phyloP scores from a whole-genome alignment of 2,888 invertebrate genomes.

The Cerastoderma edule region DNA sequence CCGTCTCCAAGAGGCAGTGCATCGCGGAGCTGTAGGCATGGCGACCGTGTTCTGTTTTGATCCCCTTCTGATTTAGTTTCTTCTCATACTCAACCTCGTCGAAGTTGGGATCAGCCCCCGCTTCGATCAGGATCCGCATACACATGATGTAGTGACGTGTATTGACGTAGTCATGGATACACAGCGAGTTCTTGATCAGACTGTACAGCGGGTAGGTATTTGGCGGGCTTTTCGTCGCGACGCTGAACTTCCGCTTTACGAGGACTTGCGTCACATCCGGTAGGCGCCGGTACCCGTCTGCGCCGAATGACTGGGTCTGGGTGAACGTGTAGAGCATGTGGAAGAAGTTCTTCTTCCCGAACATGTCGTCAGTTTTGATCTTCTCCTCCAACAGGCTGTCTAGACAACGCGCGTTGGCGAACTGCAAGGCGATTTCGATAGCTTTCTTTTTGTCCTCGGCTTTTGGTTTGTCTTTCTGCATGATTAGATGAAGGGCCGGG shows the following conservation, averaged over 20 bases:
- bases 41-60: slow-evolving; percentile 63
- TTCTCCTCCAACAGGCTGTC: slow-evolving; percentile 69
- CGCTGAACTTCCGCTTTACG: slow-evolving; percentile 70
- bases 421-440: slow-evolving; percentile 66
- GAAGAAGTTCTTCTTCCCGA: slow-evolving; percentile 75
- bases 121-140: slow-evolving; percentile 67
- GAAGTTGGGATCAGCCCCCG: slow-evolving; percentile 77
- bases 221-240: slow-evolving; percentile 67
- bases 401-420: slow-evolving; percentile 70
- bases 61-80: slow-evolving; percentile 53
- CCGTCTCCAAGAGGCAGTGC: slow-evolving; percentile 72
- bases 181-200: slow-evolving; percentile 72
- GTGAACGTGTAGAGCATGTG: slow-evolving; percentile 76
- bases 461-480: slow-evolving; percentile 63
- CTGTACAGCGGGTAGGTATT: slow-evolving; percentile 79
- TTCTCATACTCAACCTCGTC: slow-evolving; percentile 71
- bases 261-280: slow-evolving; percentile 73
- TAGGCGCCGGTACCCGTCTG: slow-evolving; percentile 63
- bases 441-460: slow-evolving; percentile 68
- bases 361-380: slow-evolving; percentile 64
- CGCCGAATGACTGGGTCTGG: slow-evolving; percentile 55
- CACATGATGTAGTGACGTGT: slow-evolving; percentile 72
- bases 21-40: slow-evolving; percentile 68
- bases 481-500: slow-evolving; percentile 65
- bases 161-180: slow-evolving; percentile 69